These are phyloP conservation scores for Heterodera schachtii DNA, from an alignment of 1,140 invertebrate genomes.

Conservation along the genomic window DNA sequence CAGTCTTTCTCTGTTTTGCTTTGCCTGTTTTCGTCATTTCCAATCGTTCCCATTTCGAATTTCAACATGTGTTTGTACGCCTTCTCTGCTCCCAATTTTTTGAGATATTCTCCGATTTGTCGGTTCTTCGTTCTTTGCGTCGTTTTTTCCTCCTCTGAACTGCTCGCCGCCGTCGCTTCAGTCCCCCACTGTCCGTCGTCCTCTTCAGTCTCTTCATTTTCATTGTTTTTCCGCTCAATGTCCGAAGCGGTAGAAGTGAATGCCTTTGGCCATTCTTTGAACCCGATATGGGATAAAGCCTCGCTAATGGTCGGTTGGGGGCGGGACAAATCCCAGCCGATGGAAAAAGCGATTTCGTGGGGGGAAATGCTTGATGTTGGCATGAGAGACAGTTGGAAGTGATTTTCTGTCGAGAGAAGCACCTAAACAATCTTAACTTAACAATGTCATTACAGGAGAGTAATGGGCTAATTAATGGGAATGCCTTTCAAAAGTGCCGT, in stretches of 20 bases:
- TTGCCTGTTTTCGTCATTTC: slow-evolving; percentile 17
- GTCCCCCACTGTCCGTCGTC: not conserved
- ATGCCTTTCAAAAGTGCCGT: no score
- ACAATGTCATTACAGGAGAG: no score
- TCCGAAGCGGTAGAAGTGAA: slow-evolving; percentile 9
- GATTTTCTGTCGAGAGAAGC: slow-evolving; percentile 26
- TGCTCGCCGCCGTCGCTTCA: not conserved
- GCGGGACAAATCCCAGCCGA: slow-evolving; percentile 7
- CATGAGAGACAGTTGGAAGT: slow-evolving; percentile 4
- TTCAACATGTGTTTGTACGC: slow-evolving; percentile 32
- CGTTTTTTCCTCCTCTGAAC: not conserved
- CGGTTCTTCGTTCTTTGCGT: not conserved
- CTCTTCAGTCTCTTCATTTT: not conserved
- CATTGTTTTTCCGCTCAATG: not conserved
- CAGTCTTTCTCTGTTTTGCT: not conserved
- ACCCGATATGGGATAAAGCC: not conserved
- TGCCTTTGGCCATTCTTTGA: not conserved
- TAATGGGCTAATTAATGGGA: no score
- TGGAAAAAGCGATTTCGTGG: slow-evolving; percentile 8
- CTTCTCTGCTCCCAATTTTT: not conserved
- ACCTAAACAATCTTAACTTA: not conserved
- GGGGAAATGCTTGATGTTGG: not conserved
- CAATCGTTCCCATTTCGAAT: slow-evolving; percentile 4
- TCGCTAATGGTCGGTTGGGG: not conserved
- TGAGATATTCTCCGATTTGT: not conserved